Base-by-base conservation (phyloP, 2,888 invertebrate genomes). In the Sarcophaga variegata region DNA sequence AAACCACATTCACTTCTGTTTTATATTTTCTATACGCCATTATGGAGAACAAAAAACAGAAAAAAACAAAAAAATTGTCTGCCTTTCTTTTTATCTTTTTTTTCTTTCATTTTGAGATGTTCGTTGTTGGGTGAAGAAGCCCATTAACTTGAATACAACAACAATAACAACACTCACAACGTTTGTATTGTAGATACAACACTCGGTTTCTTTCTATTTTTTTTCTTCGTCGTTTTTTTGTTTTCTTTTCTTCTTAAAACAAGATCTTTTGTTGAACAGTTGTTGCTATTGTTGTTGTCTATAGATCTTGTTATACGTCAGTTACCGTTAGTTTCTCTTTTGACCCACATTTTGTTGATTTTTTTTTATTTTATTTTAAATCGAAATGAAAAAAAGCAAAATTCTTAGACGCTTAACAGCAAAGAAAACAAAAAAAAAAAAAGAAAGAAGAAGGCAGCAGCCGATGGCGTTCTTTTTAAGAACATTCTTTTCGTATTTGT, bases 261-360 rank as follows among this genome's bases (percentile, higher is more conserved):
- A 59, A 69, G 66, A 80, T 83, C 25, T 70, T 75, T 47, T 59
- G 69, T 60, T 66, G 27, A 20, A 14, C 14, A 27, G 62, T 17
- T 47, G 76, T 82, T 89, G 25, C 86, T 66, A 79, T 75, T 83
- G 70, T 22, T 71, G 75, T 83, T 11, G 76, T 87, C 81, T 86
- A 71, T 76, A 88, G 80, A 83, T 84, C 77, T 85, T 78, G 82
- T 81, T 86, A 83, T 88, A 88, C 84, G 85, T 83, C 85, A 85
- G 88, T 87, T 84, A 91, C 91, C 91, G 92, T 92, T 92, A 92
- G 92, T 92, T 92, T 92, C 92, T 92, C 92, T 92, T 92, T 92
- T 92, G 92, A 92, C 92, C 92, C 90, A 92, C 92, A 92, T 92
- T 92, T 90, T 88, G 76, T 79, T 80, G 71, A 20, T 75, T 60